Conservation (phyloP, 1,140 invertebrate genomes). For the Papilio machaon region DNA sequence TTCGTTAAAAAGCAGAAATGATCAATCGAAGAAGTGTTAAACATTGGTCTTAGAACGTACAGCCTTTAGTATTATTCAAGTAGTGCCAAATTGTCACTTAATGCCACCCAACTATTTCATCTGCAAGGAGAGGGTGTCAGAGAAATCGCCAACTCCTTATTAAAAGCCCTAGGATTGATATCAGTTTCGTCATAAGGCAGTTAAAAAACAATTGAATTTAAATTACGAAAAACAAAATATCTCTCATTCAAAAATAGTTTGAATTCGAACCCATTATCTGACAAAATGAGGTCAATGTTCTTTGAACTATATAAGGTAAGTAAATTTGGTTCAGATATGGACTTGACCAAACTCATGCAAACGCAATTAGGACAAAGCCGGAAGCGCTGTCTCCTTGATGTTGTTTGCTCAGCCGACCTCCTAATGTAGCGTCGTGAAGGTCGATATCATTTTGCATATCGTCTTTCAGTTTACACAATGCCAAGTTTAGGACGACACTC, state of each 20-base stretch:
- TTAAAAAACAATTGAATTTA: background rate
- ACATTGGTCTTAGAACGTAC: too few relatives aligned
- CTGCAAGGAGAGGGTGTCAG: too few relatives aligned
- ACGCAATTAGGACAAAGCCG: conserved; percentile 44
- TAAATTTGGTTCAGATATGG: conserved; percentile 4
- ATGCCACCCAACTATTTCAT: too few relatives aligned
- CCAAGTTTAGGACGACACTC: conserved; percentile 16
- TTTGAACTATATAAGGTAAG: background rate
- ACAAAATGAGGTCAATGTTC: background rate
- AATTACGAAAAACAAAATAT: background rate
- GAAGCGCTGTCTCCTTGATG: conserved; percentile 37
- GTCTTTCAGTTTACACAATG: conserved; percentile 22
- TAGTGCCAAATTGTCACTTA: too few relatives aligned
- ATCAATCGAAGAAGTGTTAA: too few relatives aligned
- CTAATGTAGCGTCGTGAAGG: conserved; percentile 41
- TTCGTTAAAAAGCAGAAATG: too few relatives aligned
- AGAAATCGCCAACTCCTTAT: background rate
- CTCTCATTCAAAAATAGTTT: background rate
- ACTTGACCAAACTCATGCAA: conserved; percentile 40
- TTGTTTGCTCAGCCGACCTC: conserved; percentile 41
- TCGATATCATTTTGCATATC: conserved; percentile 42
- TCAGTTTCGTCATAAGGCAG: too few relatives aligned
- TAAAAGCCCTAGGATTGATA: background rate
- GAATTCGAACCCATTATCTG: conserved; percentile 5
- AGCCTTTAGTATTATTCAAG: too few relatives aligned